Evolutionary conservation across 2,888 invertebrate species (phyloP).

Genomic region (Leptopilina syphax): DNA sequence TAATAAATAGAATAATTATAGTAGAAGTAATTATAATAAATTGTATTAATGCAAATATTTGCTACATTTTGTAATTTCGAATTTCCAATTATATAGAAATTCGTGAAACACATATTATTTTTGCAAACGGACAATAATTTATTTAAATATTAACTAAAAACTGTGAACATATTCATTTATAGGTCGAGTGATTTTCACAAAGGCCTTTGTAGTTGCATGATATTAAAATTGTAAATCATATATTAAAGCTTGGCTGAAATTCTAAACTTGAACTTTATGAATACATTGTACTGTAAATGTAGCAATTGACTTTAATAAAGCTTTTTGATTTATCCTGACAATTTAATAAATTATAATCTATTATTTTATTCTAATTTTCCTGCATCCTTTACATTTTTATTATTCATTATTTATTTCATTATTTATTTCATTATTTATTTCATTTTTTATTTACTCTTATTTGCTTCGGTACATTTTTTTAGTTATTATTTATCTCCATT

Average conservation of each 20-base stretch:
- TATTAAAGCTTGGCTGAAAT: background rate
- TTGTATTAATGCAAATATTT: too few relatives aligned
- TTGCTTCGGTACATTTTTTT: too few relatives aligned
- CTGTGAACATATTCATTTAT: constrained; percentile 8
- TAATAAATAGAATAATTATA: too few relatives aligned
- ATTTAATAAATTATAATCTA: background rate
- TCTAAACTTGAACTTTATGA: background rate
- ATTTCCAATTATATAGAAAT: background rate
- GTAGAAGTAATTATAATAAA: too few relatives aligned
- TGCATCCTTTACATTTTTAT: background rate
- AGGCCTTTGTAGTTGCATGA: constrained; percentile 4
- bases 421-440: background rate
- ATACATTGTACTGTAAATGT: background rate
- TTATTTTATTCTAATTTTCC: background rate
- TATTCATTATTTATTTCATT: background rate
- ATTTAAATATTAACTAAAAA: constrained; percentile 6
- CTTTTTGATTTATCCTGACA: background rate
- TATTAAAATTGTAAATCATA: constrained; percentile 8
- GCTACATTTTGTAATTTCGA: background rate
- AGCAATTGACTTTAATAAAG: background rate
- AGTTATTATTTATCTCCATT: too few relatives aligned
- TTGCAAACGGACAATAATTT: background rate
- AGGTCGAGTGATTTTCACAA: constrained; percentile 4
- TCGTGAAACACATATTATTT: background rate
- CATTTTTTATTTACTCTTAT: too few relatives aligned